Conservation (phyloP, 2,113 vertebrate species). For the Eurypyga helias region DNA sequence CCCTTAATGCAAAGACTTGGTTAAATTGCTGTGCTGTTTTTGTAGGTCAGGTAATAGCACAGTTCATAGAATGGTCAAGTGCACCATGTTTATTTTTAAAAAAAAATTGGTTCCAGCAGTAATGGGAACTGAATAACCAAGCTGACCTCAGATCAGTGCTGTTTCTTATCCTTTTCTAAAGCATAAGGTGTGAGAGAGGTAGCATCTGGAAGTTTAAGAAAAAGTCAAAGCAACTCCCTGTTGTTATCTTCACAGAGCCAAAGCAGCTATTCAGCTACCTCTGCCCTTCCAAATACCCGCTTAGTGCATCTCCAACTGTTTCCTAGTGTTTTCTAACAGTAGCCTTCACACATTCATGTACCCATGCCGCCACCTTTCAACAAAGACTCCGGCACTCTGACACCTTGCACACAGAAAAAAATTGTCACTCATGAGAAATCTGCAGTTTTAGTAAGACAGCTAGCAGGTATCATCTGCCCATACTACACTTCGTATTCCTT, state of each 20-base stretch:
- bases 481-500: background rate
- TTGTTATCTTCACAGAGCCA: background rate
- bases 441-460: background rate
- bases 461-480: too few species aligned
- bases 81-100: background rate
- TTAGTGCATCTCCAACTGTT: background rate
- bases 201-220: background rate
- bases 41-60: background rate
- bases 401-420: background rate
- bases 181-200: background rate
- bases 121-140: background rate
- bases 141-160: background rate
- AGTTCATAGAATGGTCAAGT: background rate
- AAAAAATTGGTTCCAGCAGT: background rate
- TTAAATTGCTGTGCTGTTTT: background rate
- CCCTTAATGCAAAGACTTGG: background rate
- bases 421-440: background rate
- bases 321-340: background rate
- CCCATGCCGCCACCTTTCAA: background rate
- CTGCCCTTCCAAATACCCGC: background rate
- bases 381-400: background rate
- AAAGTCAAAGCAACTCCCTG: background rate
- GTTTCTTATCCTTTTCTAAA: background rate
- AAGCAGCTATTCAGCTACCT: background rate
- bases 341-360: accelerated